Evolutionary conservation across 2,888 invertebrate genomes (phyloP), one percentile per base, ranked within the genome.

Genomic region (Pecten maximus): DNA sequence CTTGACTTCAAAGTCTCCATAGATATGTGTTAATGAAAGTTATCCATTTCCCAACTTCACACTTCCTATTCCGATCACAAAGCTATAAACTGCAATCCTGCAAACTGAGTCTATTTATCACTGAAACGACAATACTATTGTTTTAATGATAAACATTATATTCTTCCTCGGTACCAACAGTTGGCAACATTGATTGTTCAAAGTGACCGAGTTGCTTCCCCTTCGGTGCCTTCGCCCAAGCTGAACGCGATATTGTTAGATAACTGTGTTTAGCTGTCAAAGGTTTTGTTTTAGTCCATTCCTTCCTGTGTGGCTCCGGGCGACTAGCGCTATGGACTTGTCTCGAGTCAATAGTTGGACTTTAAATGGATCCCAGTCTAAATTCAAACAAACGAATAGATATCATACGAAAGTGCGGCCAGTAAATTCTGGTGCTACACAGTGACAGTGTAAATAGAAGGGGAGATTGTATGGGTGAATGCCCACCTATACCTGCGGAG

Each of bases 381-480:
- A 74, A 74, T 74, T 74, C 74, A 74, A 74, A 74, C 74, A 74
- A 74, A 74, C 74, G 74, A 74, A 28, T 35, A 74, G 74, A 74
- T 74, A 74, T 74, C 74, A 74, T 74, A 74, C 74, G 74, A 74
- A 74, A 74, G 35, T 74, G 74, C 74, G 74, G 74, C 74, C 35
- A 74, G 74, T 74, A 74, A 74, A 74, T 74, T 74, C 74, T 74
- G 74, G 74, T 35, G 74, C 74, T 74, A 74, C 74, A 74, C 74
- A 74, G 74, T 74, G 74, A 74, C 74, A 74, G 74, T 74, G 74
- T 74, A 74, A 74, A 74, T 74, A 74, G 74, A 74, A 28, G 19
- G 28, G 35, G 74, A 74, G 74, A 74, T 74, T 74, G 74, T 74
- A 74, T 35, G 74, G 74, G 74, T 74, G 74, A 74, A 28, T 74